Percentiles rank a stretch among this genome's conserved stretches.
Conservation (phyloP, 2,797 vertebrate genomes). For the Crocodylus rhombifer region DNA sequence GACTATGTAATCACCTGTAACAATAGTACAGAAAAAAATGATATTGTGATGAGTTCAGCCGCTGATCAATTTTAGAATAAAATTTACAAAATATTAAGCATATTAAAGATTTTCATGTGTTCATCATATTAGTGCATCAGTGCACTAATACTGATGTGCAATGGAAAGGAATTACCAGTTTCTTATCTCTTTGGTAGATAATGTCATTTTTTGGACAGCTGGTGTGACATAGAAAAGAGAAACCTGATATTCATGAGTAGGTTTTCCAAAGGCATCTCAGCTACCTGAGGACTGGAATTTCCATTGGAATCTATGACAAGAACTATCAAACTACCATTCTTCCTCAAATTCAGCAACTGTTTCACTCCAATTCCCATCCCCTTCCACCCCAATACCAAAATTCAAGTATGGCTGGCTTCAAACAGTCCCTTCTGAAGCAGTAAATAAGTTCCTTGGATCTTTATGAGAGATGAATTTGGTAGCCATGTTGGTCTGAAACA, state of each 20-base stretch:
- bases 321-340: neutral
- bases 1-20: slow-evolving; percentile 94
- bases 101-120: neutral
- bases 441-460: neutral
- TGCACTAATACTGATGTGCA: neutral
- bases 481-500: too few species aligned
- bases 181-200: neutral
- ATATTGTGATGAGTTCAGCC: neutral
- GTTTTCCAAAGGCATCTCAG: neutral
- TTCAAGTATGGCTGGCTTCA: neutral
- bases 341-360: neutral
- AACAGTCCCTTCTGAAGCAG: neutral
- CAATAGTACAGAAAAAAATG: slow-evolving; percentile 40
- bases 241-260: neutral
- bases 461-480: neutral
- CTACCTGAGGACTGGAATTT: neutral
- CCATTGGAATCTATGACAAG: neutral
- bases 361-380: neutral
- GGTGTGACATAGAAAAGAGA: neutral
- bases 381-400: neutral
- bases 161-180: neutral
- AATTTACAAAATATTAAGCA: neutral
- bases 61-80: neutral
- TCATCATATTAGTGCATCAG: neutral
- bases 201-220: neutral